These are phyloP conservation scores for Aphidoletes aphidimyza DNA, from an alignment of 2,888 invertebrate species.

Conservation along the genomic window DNA sequence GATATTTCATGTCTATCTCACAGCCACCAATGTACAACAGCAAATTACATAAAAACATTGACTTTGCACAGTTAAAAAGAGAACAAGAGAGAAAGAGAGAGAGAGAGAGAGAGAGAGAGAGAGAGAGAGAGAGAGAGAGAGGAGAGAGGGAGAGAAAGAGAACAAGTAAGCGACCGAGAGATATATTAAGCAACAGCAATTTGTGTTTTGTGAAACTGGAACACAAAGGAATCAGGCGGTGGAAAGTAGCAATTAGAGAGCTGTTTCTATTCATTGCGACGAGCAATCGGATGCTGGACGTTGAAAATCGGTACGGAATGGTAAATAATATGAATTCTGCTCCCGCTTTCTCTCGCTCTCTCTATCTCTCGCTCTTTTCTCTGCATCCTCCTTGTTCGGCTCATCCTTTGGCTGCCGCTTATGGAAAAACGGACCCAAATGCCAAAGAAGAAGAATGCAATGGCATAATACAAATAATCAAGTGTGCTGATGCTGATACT, in stretches of 20 bases:
- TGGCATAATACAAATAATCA: slow-evolving; percentile 31
- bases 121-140: too few species aligned
- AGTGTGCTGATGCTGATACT: background rate
- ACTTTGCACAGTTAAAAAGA: background rate
- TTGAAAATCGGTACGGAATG: background rate
- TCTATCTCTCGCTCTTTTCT: too few species aligned
- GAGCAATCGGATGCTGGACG: slow-evolving; percentile 43
- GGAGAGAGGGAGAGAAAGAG: too few species aligned
- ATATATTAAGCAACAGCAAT: slow-evolving; percentile 27
- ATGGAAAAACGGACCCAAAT: too few species aligned
- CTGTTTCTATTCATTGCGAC: background rate
- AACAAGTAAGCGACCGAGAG: too few species aligned
- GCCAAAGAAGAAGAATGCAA: background rate
- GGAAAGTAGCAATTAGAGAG: slow-evolving; percentile 43
- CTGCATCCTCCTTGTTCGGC: too few species aligned
- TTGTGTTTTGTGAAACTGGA: slow-evolving; percentile 16
- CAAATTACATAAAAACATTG: slow-evolving; percentile 31
- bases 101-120: too few species aligned
- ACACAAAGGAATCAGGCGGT: slow-evolving; percentile 45
- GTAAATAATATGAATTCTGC: too few species aligned
- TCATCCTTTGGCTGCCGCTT: too few species aligned
- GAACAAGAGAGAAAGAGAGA: too few species aligned
- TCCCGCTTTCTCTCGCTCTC: too few species aligned
- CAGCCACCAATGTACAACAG: background rate
- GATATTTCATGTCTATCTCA: background rate